These are phyloP conservation scores for Athene noctua DNA, from an alignment of 2,113 vertebrate species.

Conservation along the genomic window DNA sequence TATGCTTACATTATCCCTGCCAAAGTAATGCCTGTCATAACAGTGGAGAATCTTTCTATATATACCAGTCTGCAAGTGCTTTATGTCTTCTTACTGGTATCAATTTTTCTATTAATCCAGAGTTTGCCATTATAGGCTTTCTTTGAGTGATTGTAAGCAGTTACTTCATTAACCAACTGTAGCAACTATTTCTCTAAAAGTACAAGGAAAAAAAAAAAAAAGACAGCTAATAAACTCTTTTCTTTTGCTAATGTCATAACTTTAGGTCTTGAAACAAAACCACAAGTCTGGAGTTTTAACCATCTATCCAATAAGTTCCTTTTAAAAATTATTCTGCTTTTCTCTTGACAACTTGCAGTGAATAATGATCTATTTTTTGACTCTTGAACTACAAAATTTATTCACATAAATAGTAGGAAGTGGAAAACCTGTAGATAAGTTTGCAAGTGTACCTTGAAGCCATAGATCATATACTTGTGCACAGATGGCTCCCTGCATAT, in stretches of 20 bases:
- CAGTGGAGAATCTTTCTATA: background rate
- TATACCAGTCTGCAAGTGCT: background rate
- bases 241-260: background rate
- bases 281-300: background rate
- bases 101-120: background rate
- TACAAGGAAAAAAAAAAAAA: rapidly evolving
- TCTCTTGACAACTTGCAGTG: background rate
- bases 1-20: background rate
- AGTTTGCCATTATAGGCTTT: background rate
- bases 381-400: background rate
- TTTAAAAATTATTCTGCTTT: background rate
- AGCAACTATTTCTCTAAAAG: background rate
- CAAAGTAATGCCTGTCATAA: background rate
- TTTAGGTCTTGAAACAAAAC: background rate
- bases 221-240: background rate
- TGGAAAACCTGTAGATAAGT: background rate
- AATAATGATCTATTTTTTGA: background rate
- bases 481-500: background rate
- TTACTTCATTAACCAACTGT: background rate
- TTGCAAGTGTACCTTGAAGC: background rate
- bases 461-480: background rate
- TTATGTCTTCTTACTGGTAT: background rate
- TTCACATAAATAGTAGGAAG: background rate
- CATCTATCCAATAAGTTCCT: background rate
- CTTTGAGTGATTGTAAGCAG: background rate